Base-by-base conservation (phyloP, 2,888 invertebrate genomes). In the Adineta ricciae region DNA sequence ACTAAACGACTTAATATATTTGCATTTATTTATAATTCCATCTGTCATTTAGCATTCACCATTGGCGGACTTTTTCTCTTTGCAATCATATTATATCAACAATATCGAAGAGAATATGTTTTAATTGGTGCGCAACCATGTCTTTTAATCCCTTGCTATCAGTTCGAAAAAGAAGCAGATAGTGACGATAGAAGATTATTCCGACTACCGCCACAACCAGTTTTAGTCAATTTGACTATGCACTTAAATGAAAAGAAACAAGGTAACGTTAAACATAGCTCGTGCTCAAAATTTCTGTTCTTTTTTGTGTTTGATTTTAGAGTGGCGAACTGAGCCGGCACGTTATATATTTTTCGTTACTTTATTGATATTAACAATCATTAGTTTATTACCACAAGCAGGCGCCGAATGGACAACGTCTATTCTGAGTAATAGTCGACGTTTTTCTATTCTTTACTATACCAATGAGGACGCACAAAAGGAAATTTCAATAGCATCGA, bases 371-470 rank as follows among this genome's bases (percentile, higher is more conserved):
- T 78, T 78, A 41, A 78, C 78, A 78, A 78, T 78, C 14, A 78
- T 78, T 41, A 78, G 78, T 78, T 78, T 78, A 78, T 41, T 78
- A 41, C 78, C 78, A 41, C 78, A 78, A 41, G 78, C 78, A 3
- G 78, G 41, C 41, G 41, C 41, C 14, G 41, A 78, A n/a, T 78
- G 78, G 78, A 41, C 78, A 38, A 41, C 78, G 24, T 64, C 64
- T 32, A 27, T 64, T 32, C 32, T 64, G 32, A 64, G 64, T 64
- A 64, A 32, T 27, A 64, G 64, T 64, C 27, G 64, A 64, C 64
- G 64, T 64, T 21, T 78, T 24, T 41, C 38, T 41, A 78, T 41
- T 41, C n/a, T 78, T n/a, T 78, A 78, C 41, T 41, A 78, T 78
- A n/a, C 41, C 7, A 78, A 41, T 78, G 78, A 78, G n/a, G n/a